Evolutionary conservation across 2,888 invertebrate species (phyloP).

Genomic region (Lamproptera curius): DNA sequence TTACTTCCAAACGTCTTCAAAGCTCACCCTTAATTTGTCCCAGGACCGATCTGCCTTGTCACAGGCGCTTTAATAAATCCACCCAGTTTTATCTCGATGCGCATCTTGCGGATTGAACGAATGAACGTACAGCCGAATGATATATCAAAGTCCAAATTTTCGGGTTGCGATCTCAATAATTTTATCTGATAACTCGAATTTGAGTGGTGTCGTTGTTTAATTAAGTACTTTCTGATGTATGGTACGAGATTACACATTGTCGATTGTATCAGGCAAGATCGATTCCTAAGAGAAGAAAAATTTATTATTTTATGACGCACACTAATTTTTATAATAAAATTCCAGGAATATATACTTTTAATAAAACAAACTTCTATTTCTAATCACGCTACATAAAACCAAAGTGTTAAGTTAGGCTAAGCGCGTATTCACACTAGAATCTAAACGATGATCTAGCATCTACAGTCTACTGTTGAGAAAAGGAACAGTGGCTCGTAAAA

Average conservation of each 20-base stretch:
- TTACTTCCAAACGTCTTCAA: constrained; percentile 28
- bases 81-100: constrained; percentile 45
- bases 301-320: neutral
- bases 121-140: constrained; percentile 45
- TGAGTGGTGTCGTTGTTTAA: constrained; percentile 36
- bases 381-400: too few species aligned
- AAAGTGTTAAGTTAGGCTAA: constrained; percentile 16
- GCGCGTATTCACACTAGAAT: constrained; percentile 27
- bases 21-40: constrained; percentile 47
- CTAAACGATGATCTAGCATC: constrained; percentile 41
- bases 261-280: constrained; percentile 16
- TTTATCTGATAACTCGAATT: constrained; percentile 52
- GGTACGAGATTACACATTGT: constrained; percentile 19
- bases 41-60: constrained; percentile 49
- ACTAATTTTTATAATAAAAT: neutral
- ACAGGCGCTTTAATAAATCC: constrained; percentile 51
- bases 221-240: constrained; percentile 46
- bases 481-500: constrained; percentile 39
- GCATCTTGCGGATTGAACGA: constrained; percentile 25
- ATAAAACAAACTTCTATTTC: too few species aligned
- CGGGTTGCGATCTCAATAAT: constrained; percentile 60
- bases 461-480: constrained; percentile 43
- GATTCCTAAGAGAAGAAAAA: neutral
- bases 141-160: constrained; percentile 66
- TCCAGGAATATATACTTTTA: too few species aligned